Evolutionary conservation across 2,888 invertebrate species (phyloP), one percentile per base, ranked within the genome.

Genomic region (Mystacides longicornis): DNA sequence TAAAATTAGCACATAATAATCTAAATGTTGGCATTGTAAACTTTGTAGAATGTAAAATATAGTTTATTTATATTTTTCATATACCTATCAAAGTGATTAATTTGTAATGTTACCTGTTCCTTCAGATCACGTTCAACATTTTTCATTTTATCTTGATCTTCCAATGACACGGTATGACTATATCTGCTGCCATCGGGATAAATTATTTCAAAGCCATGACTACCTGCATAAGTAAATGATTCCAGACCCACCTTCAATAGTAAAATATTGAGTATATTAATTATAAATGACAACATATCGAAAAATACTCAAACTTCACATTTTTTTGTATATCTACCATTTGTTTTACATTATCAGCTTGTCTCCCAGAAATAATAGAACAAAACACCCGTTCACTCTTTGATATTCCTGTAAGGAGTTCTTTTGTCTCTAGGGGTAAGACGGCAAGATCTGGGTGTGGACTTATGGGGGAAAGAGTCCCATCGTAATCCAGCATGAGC

Each of bases 151-250:
- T 77, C 78, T 61, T 83, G 80, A 47, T 82, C 78, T 57, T 84
- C 82, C 0, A 75, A 73, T 0, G 87, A 85, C 77, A 87, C 80
- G 2, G 86, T 81, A 67, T 85, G 86, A 19, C 85, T 82, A 65
- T 86, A 85, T 62, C 82, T 81, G 33, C 81, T 82, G 2, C 86
- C 86, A 67, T 87, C 86, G 0, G 86, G 81, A 69, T 84, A 85
- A 49, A 86, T 69, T 63, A 87, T 87, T 69, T 87, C 87, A 37
- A 87, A 70, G 3, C 87, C 87, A 65, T 87, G 87, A 67, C 84
- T 87, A 3, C 87, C 87, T 4, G 83, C 87, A 64, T 86, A 87
- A 0, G 85, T 87, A 14, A 87, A 54, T 14, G 50, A 57, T 81
- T 46, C 81, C 80, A 46, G 82, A 80, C 57, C 83, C 51, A 83